phyloP scores from a whole-genome alignment of 1,140 invertebrate genomes.

The Panulirus ornatus region DNA sequence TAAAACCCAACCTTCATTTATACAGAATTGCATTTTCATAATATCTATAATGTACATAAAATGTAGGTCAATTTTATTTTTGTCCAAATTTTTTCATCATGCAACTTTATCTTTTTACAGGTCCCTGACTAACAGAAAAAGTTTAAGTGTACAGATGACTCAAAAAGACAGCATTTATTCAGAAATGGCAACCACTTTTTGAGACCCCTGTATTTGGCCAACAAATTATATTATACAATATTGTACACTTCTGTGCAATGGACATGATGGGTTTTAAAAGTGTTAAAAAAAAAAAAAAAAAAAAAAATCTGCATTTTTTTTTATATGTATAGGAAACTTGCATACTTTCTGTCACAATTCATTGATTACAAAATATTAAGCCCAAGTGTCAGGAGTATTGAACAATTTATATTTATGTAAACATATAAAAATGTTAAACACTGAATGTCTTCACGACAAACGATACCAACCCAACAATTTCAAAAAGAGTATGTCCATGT shows the following conservation, averaged over 20 bases:
- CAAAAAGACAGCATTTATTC: slow-evolving; percentile 30
- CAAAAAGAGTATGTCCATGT: no score
- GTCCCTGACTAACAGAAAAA: slow-evolving; percentile 53
- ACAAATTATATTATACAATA: slow-evolving; percentile 59
- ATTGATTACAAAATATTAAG: not conserved
- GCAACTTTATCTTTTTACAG: slow-evolving; percentile 33
- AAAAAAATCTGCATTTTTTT: not conserved
- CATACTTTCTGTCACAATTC: not conserved
- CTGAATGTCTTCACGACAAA: not conserved
- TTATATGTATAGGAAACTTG: not conserved
- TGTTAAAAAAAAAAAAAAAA: not conserved
- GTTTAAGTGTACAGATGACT: slow-evolving; percentile 5
- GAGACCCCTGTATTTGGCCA: slow-evolving; percentile 65
- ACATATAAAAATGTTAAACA: not conserved
- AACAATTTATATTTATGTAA: not conserved
- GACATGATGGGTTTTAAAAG: not conserved
- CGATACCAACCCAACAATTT: no score
- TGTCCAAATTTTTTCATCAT: not conserved
- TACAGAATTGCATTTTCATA: not conserved
- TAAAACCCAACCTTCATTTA: not conserved
- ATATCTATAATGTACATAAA: not conserved
- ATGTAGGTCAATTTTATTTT: no score
- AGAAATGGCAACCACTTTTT: slow-evolving; percentile 46
- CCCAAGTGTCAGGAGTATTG: not conserved
- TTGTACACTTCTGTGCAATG: slow-evolving; percentile 48